Conservation (phyloP, 2,797 vertebrate genomes). For the Lacerta agilis region DNA sequence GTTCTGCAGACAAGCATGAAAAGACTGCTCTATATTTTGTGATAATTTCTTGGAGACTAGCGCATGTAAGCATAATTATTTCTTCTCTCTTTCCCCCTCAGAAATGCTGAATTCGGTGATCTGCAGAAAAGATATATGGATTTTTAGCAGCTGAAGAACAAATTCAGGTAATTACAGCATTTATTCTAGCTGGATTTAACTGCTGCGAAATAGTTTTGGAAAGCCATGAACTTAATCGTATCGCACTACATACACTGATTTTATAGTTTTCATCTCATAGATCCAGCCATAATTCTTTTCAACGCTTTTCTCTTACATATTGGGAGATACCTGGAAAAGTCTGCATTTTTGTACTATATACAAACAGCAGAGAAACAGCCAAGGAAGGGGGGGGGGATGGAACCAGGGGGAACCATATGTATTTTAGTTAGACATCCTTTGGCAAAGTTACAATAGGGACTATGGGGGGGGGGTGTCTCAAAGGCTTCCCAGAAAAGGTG, state of each 20-base stretch:
- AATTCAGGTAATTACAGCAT: constrained; percentile 74
- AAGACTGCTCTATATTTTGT: constrained; percentile 23
- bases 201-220: constrained; percentile 46
- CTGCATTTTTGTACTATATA: neutral
- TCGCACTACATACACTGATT: neutral
- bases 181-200: constrained; percentile 32
- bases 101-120: constrained; percentile 73
- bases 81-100: constrained; percentile 55
- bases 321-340: neutral
- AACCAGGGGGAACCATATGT: no score
- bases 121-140: constrained; percentile 69
- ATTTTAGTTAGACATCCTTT: no score
- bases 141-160: constrained; percentile 73
- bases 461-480: no score
- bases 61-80: constrained; percentile 11
- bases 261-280: constrained; percentile 17
- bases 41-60: neutral
- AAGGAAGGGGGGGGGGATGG: no score
- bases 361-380: no score
- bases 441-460: no score
- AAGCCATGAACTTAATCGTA: neutral
- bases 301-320: constrained; percentile 27
- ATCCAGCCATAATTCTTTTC: constrained; percentile 39
- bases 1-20: neutral
- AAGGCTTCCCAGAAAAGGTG: no score